phyloP scores from a whole-genome alignment of 2,113 vertebrate species.

The Empidonax alnorum region DNA sequence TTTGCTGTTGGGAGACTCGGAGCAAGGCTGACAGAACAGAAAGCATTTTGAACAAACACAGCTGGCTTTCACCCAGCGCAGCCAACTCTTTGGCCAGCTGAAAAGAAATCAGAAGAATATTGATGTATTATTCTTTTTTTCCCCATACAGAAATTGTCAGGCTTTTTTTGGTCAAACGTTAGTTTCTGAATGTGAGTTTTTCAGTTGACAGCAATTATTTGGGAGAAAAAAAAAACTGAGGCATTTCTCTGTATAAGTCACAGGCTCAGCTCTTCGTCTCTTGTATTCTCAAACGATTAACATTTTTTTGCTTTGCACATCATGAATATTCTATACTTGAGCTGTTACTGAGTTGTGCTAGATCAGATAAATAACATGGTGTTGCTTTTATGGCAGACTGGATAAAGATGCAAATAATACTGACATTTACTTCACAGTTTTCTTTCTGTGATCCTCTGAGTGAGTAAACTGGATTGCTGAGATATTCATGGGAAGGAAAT shows the following conservation, averaged over 20 bases:
- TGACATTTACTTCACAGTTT: slow-evolving; percentile 70
- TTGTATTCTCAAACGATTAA: slow-evolving; percentile 53
- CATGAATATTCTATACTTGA: slow-evolving; percentile 63
- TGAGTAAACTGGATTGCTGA: slow-evolving; percentile 67
- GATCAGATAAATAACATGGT: slow-evolving; percentile 66
- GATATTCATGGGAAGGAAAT: slow-evolving; percentile 62
- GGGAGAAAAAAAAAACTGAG: not conserved
- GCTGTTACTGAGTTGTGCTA: slow-evolving; percentile 58
- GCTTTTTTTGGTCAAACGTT: not conserved
- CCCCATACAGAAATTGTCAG: not conserved
- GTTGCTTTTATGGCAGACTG: slow-evolving; percentile 67
- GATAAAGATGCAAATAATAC: slow-evolving; percentile 70
- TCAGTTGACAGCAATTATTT: not conserved
- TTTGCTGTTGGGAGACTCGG: not conserved
- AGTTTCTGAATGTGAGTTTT: slow-evolving; percentile 14
- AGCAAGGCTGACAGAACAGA: not conserved
- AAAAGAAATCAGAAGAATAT: slow-evolving; percentile 61
- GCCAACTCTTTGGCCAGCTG: slow-evolving; percentile 40
- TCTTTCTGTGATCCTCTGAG: slow-evolving; percentile 62
- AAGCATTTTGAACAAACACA: slow-evolving; percentile 39
- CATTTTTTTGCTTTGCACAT: slow-evolving; percentile 55
- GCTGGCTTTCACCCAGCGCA: slow-evolving; percentile 39
- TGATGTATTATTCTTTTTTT: not conserved
- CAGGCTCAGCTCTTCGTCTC: slow-evolving; percentile 1
- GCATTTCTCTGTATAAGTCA: slow-evolving; percentile 7